phyloP scores from a whole-genome alignment of 2,113 vertebrate species.

The Furnarius figulus region DNA sequence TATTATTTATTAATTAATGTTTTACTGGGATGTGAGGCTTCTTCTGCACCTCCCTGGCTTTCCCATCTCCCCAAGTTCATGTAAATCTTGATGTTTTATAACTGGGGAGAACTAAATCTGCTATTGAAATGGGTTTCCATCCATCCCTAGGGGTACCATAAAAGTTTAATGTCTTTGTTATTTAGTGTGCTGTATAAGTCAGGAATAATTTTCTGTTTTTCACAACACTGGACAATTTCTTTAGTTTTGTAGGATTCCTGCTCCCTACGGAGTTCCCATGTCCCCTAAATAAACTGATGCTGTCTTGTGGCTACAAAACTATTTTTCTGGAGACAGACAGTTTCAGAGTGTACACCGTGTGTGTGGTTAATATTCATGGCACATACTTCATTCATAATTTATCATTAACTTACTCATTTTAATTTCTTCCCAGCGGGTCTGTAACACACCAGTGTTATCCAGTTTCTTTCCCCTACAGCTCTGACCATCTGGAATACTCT shows the following conservation, averaged over 20 bases:
- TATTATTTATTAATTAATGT: slow-evolving; percentile 55
- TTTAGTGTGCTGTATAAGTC: slow-evolving; percentile 44
- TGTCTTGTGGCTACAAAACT: slow-evolving; percentile 14
- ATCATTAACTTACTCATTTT: slow-evolving; percentile 50
- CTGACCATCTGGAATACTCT: slow-evolving; percentile 37
- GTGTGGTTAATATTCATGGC: slow-evolving; percentile 50
- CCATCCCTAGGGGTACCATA: slow-evolving; percentile 52
- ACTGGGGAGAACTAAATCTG: slow-evolving; percentile 51
- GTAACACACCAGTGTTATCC: slow-evolving; percentile 27
- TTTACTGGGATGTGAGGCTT: background rate
- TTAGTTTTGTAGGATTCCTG: slow-evolving; percentile 28
- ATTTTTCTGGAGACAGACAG: slow-evolving; percentile 8
- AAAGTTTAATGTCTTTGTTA: slow-evolving; percentile 65
- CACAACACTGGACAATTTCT: background rate
- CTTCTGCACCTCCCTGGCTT: background rate
- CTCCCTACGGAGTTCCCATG: slow-evolving; percentile 22
- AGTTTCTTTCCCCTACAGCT: slow-evolving; percentile 19
- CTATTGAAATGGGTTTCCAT: slow-evolving; percentile 56
- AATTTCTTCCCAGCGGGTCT: slow-evolving; percentile 43
- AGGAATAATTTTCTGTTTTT: slow-evolving; percentile 41
- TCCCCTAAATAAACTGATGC: slow-evolving; percentile 52
- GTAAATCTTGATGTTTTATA: slow-evolving; percentile 66
- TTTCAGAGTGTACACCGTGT: slow-evolving; percentile 15
- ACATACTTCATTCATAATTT: slow-evolving; percentile 59
- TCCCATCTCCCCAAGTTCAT: background rate